Percentiles rank a stretch among this genome's conserved stretches.
phyloP scores from a whole-genome alignment of 2,113 vertebrate genomes.

The Acanthochromis polyacanthus region DNA sequence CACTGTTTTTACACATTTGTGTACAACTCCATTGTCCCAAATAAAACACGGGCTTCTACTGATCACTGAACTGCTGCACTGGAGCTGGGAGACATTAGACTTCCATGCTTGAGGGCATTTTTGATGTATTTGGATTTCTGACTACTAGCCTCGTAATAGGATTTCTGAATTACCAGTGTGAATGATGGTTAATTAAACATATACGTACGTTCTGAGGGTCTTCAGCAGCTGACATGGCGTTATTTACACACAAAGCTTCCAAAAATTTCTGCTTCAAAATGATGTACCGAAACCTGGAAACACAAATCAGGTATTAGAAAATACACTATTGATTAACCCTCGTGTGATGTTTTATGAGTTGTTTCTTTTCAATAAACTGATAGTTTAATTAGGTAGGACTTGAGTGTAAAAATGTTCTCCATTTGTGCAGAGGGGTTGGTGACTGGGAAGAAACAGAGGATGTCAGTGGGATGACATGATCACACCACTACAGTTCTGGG shows the following conservation, averaged over 20 bases:
- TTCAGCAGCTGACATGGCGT: slow-evolving; percentile 95
- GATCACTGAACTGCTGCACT: no score
- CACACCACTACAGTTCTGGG: background rate
- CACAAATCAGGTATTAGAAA: slow-evolving; percentile 32
- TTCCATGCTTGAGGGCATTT: no score
- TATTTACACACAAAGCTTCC: slow-evolving; percentile 98
- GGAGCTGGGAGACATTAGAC: no score
- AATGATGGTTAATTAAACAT: background rate
- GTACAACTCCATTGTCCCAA: no score
- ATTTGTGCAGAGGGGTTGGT: background rate
- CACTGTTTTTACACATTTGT: no score
- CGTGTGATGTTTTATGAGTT: background rate
- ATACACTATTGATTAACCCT: background rate
- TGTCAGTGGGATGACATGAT: background rate
- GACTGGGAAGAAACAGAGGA: background rate
- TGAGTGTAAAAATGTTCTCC: background rate
- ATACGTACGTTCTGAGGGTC: slow-evolving; percentile 92
- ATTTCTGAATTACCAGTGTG: background rate
- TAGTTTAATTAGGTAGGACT: background rate
- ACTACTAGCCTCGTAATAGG: background rate
- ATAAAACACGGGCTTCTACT: no score
- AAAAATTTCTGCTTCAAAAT: slow-evolving; percentile 97
- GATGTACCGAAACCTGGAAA: slow-evolving; percentile 94
- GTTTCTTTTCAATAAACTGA: no score
- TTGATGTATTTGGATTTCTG: background rate